phyloP scores from a whole-genome alignment of 2,797 vertebrate genomes.

The Champsocephalus esox region DNA sequence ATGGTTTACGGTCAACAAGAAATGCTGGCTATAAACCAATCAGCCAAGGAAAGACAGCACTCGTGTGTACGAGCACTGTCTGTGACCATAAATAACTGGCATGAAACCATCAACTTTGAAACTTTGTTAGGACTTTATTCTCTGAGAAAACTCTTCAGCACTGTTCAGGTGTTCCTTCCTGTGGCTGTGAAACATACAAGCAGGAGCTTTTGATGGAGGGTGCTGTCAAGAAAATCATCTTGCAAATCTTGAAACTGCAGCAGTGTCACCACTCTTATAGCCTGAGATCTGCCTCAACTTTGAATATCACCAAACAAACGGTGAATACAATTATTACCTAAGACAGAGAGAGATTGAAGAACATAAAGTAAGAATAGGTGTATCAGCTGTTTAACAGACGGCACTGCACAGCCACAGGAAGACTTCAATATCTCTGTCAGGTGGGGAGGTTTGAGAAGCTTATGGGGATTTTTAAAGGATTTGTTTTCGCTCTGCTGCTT shows the following conservation, averaged over 20 bases:
- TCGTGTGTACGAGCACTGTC: background rate
- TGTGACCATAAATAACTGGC: background rate
- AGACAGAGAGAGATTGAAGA: slow-evolving; percentile 2
- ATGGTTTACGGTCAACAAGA: background rate
- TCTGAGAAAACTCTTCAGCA: slow-evolving; percentile 13
- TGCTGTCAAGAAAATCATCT: slow-evolving; percentile 45
- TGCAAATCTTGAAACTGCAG: slow-evolving; percentile 53
- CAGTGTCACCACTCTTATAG: background rate
- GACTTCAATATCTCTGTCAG: slow-evolving; percentile 37
- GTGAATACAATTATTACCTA: background rate
- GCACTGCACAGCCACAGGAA: slow-evolving; percentile 40
- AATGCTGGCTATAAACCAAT: background rate
- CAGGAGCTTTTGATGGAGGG: slow-evolving; percentile 41
- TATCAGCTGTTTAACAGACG: slow-evolving; percentile 22
- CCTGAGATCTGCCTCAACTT: slow-evolving; percentile 1
- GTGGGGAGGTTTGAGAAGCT: slow-evolving; percentile 34
- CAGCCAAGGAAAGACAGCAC: background rate
- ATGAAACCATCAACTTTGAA: slow-evolving; percentile 8
- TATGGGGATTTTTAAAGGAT: slow-evolving; percentile 35
- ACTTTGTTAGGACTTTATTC: background rate
- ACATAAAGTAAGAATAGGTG: slow-evolving; percentile 14
- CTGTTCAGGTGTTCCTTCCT: slow-evolving; percentile 27
- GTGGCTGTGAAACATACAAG: slow-evolving; percentile 44
- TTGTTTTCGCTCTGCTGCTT: slow-evolving; percentile 23
- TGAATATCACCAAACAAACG: slow-evolving; percentile 21